Evolutionary conservation across 1,140 invertebrate genomes (phyloP), one percentile per base, ranked within the genome.

Genomic region (Scaptomyza pallida): DNA sequence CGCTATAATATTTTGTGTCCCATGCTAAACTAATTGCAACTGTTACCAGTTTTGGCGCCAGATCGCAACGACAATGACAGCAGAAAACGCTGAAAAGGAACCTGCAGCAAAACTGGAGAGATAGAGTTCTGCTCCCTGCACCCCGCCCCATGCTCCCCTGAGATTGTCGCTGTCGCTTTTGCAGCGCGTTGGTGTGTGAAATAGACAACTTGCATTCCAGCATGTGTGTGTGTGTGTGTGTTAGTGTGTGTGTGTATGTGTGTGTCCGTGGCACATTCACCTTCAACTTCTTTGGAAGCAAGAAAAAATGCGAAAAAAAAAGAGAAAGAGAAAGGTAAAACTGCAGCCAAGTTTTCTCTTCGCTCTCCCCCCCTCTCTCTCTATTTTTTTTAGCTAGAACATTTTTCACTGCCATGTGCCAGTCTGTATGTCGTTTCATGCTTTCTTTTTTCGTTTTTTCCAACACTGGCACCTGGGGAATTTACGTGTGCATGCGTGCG

Each of bases 381-480:
- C 33, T 37, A 64, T 47, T 72, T 63, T 78, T 75, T 52, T 54
- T 44, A 15, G 33, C 33, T 19, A 51, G 77, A 56, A 72, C 77
- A 80, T 80, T 80, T 80, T 80, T 80, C 77, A 80, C 77, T 80
- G 77, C 77, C 77, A 79, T 75, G 77, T 80, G 76, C 56, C 77
- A 79, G 75, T 45, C 63, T 72, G 52, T 51, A 56, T 77, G 74
- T 76, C 74, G 73, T 69, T 71, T 52, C n/a, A n/a, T n/a, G n/a
- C 30, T 56, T 60, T 12, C 15, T 62, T 30, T 9, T 30, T 30
- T 30, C 8, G 0, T 6, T 30, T 30, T 71, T 72, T 57, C 59
- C 59, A 61, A 55, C 73, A 63, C 73, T 77, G 73, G 48, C 78
- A 81, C 73, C 80, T 81, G 73, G 78, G 73, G 72, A 80, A 81